Base-by-base conservation (phyloP, 1,140 invertebrate genomes). In the Daktulosphaira vitifoliae region DNA sequence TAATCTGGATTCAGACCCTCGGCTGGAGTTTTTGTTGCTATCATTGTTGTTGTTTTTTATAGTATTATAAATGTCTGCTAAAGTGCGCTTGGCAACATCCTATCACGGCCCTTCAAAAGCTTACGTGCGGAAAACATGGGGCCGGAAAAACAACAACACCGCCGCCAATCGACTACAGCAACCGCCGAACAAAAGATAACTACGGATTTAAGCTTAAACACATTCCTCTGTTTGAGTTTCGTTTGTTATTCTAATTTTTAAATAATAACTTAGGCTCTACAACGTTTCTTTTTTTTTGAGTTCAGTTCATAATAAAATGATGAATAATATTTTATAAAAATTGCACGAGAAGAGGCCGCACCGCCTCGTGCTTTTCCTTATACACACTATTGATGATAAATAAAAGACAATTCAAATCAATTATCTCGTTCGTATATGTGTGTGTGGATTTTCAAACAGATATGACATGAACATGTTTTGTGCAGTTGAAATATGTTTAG, bases 141-240 rank as follows among this genome's bases (percentile, higher is more conserved):
- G 39, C 54, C 42, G 39, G 54, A 59, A 59, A 59, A 59, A 59
- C 54, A 59, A 59, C 54, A 44, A 59, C 54, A 44, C 20, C 33
- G 33, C 37, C 22, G 52, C 20, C 52, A n/a, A 37, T 13, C 20
- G 51, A 5, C n/a, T n/a, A n/a, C n/a, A n/a, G 29, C 29, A 15
- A 1, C 51, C 20, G 22, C 38, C 38, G 20, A 13, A 11, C 11
- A n/a, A 6, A 5, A 56, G 38, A 56, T 56, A 56, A 56, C 38
- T n/a, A 33, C 6, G 38, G 53, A 13, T 20, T 56, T 44, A 56
- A 22, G 53, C 53, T 44, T 56, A 44, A 56, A 42, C 25, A 13
- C 22, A 37, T 42, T 39, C n/a, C 33, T n/a, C 50, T 37, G 18
- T 20, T 39, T 15, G 22, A 38, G 15, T 53, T 38, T 37, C 53